Conservation (phyloP, 2,113 vertebrate species). For the cattle (Bos taurus) region DNA sequence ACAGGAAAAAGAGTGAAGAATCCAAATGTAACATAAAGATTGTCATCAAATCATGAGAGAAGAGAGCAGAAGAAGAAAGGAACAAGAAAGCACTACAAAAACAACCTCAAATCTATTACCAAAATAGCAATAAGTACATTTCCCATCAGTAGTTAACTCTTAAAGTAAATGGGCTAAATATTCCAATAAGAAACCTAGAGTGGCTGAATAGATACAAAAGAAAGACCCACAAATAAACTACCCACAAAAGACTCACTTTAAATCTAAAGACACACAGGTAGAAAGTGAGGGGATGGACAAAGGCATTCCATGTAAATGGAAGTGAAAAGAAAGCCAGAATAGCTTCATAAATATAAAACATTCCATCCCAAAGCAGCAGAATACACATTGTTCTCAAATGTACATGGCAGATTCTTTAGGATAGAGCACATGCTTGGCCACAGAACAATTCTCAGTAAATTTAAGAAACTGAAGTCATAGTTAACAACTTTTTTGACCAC, state of each 20-base stretch:
- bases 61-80: background rate
- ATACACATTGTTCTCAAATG: background rate
- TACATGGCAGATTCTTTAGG: background rate
- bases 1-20: background rate
- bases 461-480: background rate
- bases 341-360: background rate
- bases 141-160: background rate
- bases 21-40: background rate
- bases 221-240: background rate
- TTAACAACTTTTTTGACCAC: background rate
- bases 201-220: background rate
- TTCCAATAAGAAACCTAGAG: background rate
- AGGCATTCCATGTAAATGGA: background rate
- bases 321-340: background rate
- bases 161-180: background rate
- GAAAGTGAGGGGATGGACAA: background rate
- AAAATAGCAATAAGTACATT: background rate
- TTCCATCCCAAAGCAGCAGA: background rate
- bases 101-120: background rate
- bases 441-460: background rate
- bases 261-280: background rate
- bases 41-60: background rate
- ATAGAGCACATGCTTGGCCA: background rate
- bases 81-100: background rate
- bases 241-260: background rate